phyloP scores from a whole-genome alignment of 92 coral and sea anemone species.

The Galaxea fascicularis region DNA sequence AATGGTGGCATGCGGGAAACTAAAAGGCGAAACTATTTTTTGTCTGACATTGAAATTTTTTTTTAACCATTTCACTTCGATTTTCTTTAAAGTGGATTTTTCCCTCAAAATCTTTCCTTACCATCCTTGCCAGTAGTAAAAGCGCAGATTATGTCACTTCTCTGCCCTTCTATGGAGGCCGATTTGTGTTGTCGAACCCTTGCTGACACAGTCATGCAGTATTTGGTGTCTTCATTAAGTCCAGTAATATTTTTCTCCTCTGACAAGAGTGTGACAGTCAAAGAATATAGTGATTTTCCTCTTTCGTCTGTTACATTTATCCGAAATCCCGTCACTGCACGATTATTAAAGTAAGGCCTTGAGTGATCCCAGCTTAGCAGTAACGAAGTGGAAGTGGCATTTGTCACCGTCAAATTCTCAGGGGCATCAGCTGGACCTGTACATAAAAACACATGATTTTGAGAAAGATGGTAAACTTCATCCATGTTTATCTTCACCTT shows the following conservation, averaged over 20 bases:
- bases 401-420: background rate
- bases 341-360: background rate
- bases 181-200: background rate
- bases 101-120: conserved; percentile 6
- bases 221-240: background rate
- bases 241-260: background rate
- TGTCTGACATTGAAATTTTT: no score
- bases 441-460: background rate
- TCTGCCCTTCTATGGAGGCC: no score
- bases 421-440: background rate
- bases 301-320: background rate
- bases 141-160: background rate
- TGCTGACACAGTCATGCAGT: conserved; percentile 10
- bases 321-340: background rate
- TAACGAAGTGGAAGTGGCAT: background rate
- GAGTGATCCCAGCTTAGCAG: conserved; percentile 21
- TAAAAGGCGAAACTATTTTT: no score
- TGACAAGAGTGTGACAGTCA: background rate
- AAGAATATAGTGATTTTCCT: background rate
- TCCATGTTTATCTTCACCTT: no score
- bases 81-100: no score
- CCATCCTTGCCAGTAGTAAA: conserved; percentile 40
- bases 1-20: no score
- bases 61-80: no score
- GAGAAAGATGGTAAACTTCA: no score